A percentile compares a stretch with the other conserved stretches of the same genome.
Conservation (phyloP, 2,113 vertebrate species). For the Oryzias celebensis region DNA sequence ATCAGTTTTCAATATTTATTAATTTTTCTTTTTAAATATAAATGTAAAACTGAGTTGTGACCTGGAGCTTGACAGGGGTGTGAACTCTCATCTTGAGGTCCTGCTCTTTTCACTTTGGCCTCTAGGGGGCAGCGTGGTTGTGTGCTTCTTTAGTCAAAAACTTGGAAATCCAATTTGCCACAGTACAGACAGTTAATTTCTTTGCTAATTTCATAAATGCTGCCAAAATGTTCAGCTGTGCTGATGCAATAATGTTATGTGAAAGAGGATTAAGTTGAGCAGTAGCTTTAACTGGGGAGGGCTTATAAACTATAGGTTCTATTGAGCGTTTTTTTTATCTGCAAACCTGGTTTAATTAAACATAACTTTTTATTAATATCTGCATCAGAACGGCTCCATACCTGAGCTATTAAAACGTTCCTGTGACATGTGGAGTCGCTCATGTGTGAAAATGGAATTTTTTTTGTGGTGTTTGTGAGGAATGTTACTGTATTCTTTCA, state of each 20-base stretch:
- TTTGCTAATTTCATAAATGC: slow-evolving; percentile 80
- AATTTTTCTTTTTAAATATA: too few species aligned
- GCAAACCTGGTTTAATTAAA: slow-evolving; percentile 77
- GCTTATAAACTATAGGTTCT: slow-evolving; percentile 75
- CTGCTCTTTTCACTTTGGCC: slow-evolving; percentile 59
- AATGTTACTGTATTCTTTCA: slow-evolving; percentile 31
- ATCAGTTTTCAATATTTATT: too few species aligned
- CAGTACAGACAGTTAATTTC: slow-evolving; percentile 77
- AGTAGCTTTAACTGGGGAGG: slow-evolving; percentile 67
- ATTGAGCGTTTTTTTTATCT: slow-evolving; percentile 70
- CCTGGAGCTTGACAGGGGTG: background rate
- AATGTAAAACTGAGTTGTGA: too few species aligned
- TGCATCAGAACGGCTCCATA: slow-evolving; percentile 64
- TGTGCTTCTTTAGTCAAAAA: slow-evolving; percentile 52
- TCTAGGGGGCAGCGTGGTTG: slow-evolving; percentile 80
- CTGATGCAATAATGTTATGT: slow-evolving; percentile 74
- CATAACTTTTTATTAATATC: slow-evolving; percentile 75
- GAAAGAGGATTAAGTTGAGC: slow-evolving; percentile 76
- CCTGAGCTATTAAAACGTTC: slow-evolving; percentile 65
- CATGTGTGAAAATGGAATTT: slow-evolving; percentile 48
- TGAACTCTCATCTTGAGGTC: slow-evolving; percentile 53
- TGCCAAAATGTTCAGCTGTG: slow-evolving; percentile 69
- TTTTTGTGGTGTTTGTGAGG: slow-evolving; percentile 31
- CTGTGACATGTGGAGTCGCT: slow-evolving; percentile 36
- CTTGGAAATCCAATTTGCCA: slow-evolving; percentile 75